Conservation (phyloP, 2,797 vertebrate species). For the Bradypus variegatus region DNA sequence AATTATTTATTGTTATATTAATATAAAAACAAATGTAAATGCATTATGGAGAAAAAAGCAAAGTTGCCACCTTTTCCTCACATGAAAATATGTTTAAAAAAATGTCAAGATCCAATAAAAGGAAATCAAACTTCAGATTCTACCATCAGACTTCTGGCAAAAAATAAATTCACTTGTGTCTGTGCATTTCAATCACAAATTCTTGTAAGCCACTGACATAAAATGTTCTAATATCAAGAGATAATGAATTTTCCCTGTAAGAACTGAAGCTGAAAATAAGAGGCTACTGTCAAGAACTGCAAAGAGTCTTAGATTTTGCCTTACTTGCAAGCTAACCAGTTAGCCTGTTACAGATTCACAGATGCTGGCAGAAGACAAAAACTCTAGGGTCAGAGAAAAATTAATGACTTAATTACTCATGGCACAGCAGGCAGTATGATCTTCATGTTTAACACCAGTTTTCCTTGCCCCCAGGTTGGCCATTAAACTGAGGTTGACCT, state of each 20-base stretch:
- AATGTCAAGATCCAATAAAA: not conserved
- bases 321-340: not conserved
- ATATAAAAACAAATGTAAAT: not conserved
- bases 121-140: not conserved
- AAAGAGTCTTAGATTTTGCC: not conserved
- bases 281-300: conserved; percentile 21
- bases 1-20: not conserved
- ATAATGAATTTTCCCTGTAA: not conserved
- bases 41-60: not conserved
- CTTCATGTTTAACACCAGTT: not conserved
- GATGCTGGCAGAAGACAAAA: not conserved
- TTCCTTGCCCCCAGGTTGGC: not conserved
- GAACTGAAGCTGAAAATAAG: not conserved
- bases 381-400: not conserved
- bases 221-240: not conserved
- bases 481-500: not conserved
- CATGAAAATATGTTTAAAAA: not conserved
- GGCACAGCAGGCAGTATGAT: not conserved
- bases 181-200: conserved; percentile 19
- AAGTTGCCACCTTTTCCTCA: not conserved
- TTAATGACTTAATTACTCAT: not conserved
- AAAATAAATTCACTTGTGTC: conserved; percentile 22
- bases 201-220: not conserved
- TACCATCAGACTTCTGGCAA: not conserved
- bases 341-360: not conserved